These are phyloP conservation scores for Luehdorfia chinensis DNA, from an alignment of 1,140 invertebrate genomes.

Conservation along the genomic window DNA sequence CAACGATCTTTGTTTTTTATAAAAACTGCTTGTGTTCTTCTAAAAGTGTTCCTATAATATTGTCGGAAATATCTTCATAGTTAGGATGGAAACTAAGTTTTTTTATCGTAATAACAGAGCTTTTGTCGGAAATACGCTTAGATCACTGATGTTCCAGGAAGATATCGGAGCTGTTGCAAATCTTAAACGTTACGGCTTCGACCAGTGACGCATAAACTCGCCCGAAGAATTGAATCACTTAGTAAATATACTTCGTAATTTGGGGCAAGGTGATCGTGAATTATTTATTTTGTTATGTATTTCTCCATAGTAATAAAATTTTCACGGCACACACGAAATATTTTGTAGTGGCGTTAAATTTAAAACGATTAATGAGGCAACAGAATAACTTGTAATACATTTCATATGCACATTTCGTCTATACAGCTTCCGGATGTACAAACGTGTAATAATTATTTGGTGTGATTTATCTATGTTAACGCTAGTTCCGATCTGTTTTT, in stretches of 20 bases:
- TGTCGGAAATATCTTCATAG: not conserved
- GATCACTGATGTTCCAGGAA: slow-evolving; percentile 18
- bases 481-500: no score
- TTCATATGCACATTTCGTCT: no score
- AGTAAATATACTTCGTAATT: slow-evolving; percentile 35
- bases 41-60: slow-evolving; percentile 6
- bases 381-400: no score
- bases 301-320: no score
- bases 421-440: no score
- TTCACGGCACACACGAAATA: no score
- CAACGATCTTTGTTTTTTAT: slow-evolving; percentile 5
- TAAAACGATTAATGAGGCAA: no score
- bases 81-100: not conserved
- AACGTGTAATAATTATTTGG: no score
- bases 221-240: slow-evolving; percentile 30
- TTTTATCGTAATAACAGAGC: slow-evolving; percentile 8
- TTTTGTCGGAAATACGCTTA: not conserved
- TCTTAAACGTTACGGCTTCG: slow-evolving; percentile 21
- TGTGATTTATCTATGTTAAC: no score
- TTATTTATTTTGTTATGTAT: slow-evolving; percentile 14
- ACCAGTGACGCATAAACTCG: slow-evolving; percentile 23
- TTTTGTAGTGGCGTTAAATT: no score
- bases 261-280: slow-evolving; percentile 28
- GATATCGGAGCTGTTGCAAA: slow-evolving; percentile 24
- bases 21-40: slow-evolving; percentile 11